Conservation (phyloP, 35 echinoderm and acorn worm species). For the Heliocidaris tuberculata region DNA sequence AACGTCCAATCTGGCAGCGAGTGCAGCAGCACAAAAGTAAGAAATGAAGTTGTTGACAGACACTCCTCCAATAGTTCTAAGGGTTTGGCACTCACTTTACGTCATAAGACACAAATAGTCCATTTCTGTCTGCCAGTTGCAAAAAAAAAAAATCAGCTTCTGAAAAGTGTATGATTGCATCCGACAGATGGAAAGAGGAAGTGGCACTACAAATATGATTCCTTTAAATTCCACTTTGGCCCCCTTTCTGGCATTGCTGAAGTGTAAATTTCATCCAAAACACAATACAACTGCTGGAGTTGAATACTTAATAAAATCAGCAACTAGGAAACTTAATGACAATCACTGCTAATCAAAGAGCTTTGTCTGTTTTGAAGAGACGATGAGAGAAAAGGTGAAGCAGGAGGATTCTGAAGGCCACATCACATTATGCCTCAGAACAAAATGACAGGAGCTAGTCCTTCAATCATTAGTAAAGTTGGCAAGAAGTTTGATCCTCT, state of each 20-base stretch:
- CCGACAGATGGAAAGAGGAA: neutral
- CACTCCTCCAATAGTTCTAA: neutral
- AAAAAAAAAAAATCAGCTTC: neutral
- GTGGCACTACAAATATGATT: neutral
- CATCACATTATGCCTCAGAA: neutral
- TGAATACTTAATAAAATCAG: neutral
- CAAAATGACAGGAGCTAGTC: neutral
- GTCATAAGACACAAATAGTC: neutral
- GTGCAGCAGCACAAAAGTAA: neutral
- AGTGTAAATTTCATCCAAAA: neutral
- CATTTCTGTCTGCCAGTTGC: neutral
- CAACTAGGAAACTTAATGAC: neutral
- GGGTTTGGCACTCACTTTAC: neutral
- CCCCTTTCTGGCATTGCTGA: neutral
- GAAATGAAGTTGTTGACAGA: neutral
- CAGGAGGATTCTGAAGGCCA: neutral
- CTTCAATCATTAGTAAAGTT: neutral
- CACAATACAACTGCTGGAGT: neutral
- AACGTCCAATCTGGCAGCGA: neutral
- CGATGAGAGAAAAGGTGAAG: neutral
- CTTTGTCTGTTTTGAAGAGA: neutral
- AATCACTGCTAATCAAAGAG: neutral
- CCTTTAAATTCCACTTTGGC: neutral
- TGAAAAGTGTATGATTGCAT: neutral
- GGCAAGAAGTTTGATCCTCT: neutral